These are phyloP conservation scores for Nebria salina DNA, from an alignment of 2,888 invertebrate genomes.

Conservation along the genomic window DNA sequence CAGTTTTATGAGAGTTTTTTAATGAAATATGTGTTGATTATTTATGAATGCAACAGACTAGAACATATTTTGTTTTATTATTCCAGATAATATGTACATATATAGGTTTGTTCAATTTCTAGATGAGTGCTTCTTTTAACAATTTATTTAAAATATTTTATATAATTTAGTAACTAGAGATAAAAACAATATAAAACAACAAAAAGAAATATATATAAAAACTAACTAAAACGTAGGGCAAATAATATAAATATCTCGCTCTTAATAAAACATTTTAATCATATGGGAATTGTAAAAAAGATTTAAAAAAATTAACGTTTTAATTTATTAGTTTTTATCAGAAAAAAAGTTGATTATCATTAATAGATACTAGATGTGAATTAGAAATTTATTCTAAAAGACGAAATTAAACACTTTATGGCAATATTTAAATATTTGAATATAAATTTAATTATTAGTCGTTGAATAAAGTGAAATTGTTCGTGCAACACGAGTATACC, in stretches of 20 bases:
- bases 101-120: conserved; percentile 26
- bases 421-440: no score
- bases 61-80: conserved; percentile 26
- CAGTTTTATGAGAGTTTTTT: neutral
- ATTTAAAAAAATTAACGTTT: no score
- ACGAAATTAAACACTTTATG: no score
- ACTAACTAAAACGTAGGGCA: no score
- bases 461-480: conserved; percentile 4
- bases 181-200: neutral
- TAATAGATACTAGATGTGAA: no score
- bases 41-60: conserved; percentile 32
- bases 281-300: no score
- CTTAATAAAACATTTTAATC: no score
- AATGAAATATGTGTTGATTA: conserved; percentile 25
- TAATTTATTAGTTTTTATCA: no score
- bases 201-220: no score
- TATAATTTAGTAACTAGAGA: neutral
- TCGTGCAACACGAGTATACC: conserved; percentile 5
- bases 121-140: conserved; percentile 23
- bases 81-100: conserved; percentile 16
- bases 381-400: no score
- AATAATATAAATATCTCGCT: no score
- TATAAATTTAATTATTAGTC: neutral
- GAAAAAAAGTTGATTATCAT: no score
- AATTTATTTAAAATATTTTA: conserved; percentile 3